phyloP scores from a whole-genome alignment of 2,888 invertebrate genomes.

The Tinea pellionella region DNA sequence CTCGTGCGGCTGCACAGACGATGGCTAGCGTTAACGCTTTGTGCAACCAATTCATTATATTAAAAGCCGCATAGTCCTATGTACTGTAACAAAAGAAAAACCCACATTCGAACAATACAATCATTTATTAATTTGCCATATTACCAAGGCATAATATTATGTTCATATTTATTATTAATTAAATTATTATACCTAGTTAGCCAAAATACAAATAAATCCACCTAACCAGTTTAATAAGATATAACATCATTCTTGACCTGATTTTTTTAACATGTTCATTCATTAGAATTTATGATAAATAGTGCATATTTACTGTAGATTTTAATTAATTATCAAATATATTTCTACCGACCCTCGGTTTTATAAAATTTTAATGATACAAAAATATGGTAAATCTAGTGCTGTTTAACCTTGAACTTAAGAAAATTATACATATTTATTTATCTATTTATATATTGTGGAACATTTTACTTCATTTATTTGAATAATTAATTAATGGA shows the following conservation, averaged over 20 bases:
- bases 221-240: neutral
- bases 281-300: no score
- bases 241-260: neutral
- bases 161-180: neutral
- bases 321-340: no score
- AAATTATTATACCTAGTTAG: neutral
- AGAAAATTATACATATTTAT: no score
- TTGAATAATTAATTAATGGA: no score
- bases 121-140: neutral
- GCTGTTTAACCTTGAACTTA: no score
- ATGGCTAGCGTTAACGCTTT: constrained; percentile 61
- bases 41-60: constrained; percentile 69
- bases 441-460: no score
- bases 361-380: no score
- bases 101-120: constrained; percentile 18
- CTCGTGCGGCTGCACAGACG: constrained; percentile 50
- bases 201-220: neutral
- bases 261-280: neutral
- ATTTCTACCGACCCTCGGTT: no score
- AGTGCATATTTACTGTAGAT: no score
- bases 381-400: no score
- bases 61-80: constrained; percentile 65
- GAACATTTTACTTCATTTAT: no score
- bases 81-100: constrained; percentile 55
- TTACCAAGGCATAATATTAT: neutral